These are phyloP conservation scores for Cinclus cinclus DNA, from an alignment of 2,113 vertebrate genomes.

Conservation along the genomic window DNA sequence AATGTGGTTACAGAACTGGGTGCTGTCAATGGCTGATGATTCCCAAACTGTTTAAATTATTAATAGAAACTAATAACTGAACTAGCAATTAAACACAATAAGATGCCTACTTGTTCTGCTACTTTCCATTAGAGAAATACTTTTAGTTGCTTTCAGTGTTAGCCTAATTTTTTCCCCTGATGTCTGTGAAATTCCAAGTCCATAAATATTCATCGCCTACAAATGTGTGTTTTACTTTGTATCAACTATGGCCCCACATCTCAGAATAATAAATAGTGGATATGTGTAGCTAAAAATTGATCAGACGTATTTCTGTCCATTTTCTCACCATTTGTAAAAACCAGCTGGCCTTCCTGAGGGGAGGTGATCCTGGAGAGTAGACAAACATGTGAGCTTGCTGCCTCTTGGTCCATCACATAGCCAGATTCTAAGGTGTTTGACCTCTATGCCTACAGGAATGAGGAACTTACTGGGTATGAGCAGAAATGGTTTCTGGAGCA, in stretches of 20 bases:
- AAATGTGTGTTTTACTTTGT: not conserved
- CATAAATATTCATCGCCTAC: not conserved
- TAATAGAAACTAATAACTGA: not conserved
- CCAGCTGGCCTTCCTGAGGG: not conserved
- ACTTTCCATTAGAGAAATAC: not conserved
- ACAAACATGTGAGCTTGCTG: not conserved
- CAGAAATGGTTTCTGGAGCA: not conserved
- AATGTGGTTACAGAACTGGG: not conserved
- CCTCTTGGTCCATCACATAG: not conserved
- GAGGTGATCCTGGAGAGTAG: not conserved
- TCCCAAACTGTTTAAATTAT: not conserved
- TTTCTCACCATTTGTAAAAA: not conserved
- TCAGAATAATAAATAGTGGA: not conserved
- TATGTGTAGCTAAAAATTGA: not conserved
- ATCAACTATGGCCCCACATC: not conserved
- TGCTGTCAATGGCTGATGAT: not conserved
- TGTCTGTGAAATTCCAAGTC: not conserved
- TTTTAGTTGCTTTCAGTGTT: not conserved
- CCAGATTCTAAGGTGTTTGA: not conserved
- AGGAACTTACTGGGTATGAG: not conserved
- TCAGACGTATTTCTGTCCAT: not conserved
- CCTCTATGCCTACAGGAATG: not conserved
- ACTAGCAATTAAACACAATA: not conserved
- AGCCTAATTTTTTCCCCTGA: not conserved
- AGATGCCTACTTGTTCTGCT: not conserved